Conservation (phyloP, 2,888 invertebrate species). For the Sphaerophoria taeniata region DNA sequence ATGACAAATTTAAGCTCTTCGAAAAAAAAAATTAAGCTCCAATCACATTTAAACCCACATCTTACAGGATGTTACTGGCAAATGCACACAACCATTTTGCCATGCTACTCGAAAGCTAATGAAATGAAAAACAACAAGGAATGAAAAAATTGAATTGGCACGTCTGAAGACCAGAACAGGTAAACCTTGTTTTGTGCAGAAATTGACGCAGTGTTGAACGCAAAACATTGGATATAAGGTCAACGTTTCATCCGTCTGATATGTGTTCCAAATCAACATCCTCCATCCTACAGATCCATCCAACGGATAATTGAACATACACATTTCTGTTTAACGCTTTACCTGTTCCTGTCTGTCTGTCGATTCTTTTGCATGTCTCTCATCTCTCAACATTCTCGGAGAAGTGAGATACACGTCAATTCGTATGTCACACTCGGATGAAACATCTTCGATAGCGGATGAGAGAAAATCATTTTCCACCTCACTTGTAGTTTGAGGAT, state of each 20-base stretch:
- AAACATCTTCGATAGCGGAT: conserved; percentile 55
- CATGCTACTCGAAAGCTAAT: not conserved
- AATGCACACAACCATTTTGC: too few species aligned
- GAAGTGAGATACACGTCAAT: conserved; percentile 16
- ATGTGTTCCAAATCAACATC: too few species aligned
- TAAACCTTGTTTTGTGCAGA: conserved; percentile 36
- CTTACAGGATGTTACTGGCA: too few species aligned
- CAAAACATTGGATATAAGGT: conserved; percentile 42
- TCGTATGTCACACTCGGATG: conserved; percentile 42
- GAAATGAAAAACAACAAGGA: not conserved
- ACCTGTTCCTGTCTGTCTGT: conserved; percentile 29
- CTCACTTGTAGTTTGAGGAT: conserved; percentile 22
- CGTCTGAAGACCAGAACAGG: not conserved
- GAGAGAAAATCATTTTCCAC: conserved; percentile 34
- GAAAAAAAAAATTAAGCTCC: too few species aligned
- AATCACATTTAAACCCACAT: too few species aligned
- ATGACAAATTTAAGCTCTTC: too few species aligned
- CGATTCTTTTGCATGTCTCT: not conserved
- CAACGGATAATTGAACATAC: conserved; percentile 64
- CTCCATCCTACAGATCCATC: conserved; percentile 30
- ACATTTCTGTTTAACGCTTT: conserved; percentile 36
- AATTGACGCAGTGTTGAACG: not conserved
- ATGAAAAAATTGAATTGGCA: too few species aligned
- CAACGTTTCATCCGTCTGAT: conserved; percentile 52
- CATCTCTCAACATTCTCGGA: not conserved